Evolutionary conservation across 2,888 invertebrate genomes (phyloP).

Genomic region (Dendrolimus pini): DNA sequence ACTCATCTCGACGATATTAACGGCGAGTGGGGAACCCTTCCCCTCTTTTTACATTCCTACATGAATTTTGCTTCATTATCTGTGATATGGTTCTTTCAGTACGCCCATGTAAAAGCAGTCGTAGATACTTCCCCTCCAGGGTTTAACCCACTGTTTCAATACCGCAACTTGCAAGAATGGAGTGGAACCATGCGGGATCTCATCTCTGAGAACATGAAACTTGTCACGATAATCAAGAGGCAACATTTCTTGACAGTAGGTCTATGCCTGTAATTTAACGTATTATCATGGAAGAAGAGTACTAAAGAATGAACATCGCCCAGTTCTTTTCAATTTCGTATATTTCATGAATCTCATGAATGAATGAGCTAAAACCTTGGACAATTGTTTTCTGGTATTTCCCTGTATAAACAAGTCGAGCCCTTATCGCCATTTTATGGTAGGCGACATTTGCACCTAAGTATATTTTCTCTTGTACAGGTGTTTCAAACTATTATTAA

Average conservation of each 20-base stretch:
- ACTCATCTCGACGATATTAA: too few relatives aligned
- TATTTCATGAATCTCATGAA: background rate
- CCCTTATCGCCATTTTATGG: too few relatives aligned
- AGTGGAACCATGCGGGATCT: slow-evolving; percentile 7
- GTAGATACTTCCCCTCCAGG: slow-evolving; percentile 40
- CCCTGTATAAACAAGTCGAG: too few relatives aligned
- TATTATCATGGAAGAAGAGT: too few relatives aligned
- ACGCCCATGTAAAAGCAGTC: slow-evolving; percentile 19
- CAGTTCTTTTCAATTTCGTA: too few relatives aligned
- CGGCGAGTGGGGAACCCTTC: too few relatives aligned
- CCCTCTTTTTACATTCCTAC: too few relatives aligned
- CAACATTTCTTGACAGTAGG: slow-evolving; percentile 32
- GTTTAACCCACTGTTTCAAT: slow-evolving; percentile 11
- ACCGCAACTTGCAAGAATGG: slow-evolving; percentile 17
- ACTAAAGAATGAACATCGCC: too few relatives aligned
- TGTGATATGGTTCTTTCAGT: slow-evolving; percentile 19
- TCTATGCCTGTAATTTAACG: background rate
- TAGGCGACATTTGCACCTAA: too few relatives aligned
- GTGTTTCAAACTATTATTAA: too few relatives aligned
- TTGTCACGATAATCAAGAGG: slow-evolving; percentile 30
- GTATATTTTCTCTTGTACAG: too few relatives aligned
- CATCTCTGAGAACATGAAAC: slow-evolving; percentile 25
- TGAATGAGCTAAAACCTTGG: background rate
- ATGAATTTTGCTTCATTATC: too few relatives aligned
- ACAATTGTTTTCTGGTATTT: background rate